Evolutionary conservation across 2,797 vertebrate genomes (phyloP).

Genomic region (Siniperca scherzeri): DNA sequence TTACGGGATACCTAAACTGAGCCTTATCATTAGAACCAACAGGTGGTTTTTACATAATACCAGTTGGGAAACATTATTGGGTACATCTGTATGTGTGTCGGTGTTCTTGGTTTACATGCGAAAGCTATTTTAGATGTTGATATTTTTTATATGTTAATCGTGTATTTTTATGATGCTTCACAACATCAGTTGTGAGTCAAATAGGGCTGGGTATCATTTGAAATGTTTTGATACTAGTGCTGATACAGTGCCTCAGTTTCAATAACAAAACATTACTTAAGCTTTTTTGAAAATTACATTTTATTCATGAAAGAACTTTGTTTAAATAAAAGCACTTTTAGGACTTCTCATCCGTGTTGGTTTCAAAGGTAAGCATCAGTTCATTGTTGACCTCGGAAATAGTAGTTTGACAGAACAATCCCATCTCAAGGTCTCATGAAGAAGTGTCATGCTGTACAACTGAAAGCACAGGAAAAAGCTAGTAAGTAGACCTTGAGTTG

Average conservation of each 20-base stretch:
- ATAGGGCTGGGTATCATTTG: neutral
- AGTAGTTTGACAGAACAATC: too few relatives aligned
- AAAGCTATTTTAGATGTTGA: neutral
- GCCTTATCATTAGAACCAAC: constrained; percentile 57
- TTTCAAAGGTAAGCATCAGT: neutral
- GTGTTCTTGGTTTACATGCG: neutral
- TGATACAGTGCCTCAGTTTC: neutral
- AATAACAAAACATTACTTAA: too few relatives aligned
- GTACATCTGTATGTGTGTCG: neutral
- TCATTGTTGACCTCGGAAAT: too few relatives aligned
- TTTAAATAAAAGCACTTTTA: too few relatives aligned
- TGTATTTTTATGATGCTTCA: neutral
- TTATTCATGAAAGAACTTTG: too few relatives aligned
- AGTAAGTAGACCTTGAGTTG: too few relatives aligned
- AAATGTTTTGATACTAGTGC: neutral
- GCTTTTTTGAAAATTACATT: too few relatives aligned
- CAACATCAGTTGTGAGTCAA: neutral
- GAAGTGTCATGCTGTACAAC: too few relatives aligned
- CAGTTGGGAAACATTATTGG: neutral
- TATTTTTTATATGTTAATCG: neutral
- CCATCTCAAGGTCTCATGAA: too few relatives aligned
- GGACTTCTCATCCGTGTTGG: neutral
- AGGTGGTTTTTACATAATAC: constrained; percentile 40
- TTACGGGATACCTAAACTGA: constrained; percentile 57
- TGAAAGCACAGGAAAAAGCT: too few relatives aligned